phyloP scores from a whole-genome alignment of 2,113 vertebrate species.

The Tychaedon coryphoeus region DNA sequence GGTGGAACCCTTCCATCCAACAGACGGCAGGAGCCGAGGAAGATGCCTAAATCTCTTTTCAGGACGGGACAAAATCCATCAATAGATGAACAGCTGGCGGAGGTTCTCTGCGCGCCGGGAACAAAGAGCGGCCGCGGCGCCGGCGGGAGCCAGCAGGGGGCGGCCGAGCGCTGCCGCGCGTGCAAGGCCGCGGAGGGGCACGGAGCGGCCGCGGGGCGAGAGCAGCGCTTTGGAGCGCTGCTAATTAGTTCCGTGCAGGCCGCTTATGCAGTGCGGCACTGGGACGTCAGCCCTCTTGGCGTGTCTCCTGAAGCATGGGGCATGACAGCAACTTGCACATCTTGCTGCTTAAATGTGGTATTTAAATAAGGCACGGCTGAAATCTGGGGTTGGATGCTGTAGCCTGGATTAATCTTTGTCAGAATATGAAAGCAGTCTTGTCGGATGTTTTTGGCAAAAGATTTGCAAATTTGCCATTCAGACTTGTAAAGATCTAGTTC shows the following conservation, averaged over 20 bases:
- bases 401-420: not conserved
- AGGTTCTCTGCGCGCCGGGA: not conserved
- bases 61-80: not conserved
- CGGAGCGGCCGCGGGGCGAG: too few relatives aligned
- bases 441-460: not conserved
- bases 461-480: not conserved
- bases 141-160: constrained; percentile 25
- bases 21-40: not conserved
- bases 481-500: not conserved
- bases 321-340: not conserved
- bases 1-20: not conserved
- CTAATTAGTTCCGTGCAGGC: accelerated
- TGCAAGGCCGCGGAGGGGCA: not conserved
- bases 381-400: not conserved
- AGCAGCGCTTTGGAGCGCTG: accelerated
- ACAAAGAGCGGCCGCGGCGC: constrained; percentile 37
- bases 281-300: not conserved
- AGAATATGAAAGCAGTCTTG: not conserved
- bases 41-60: not conserved
- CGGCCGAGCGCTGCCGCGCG: not conserved
- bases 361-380: not conserved
- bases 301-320: not conserved
- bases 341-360: not conserved
- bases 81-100: not conserved
- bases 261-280: accelerated